These are phyloP conservation scores for Poeciliopsis turneri DNA, from an alignment of 2,797 vertebrate genomes.

Conservation along the genomic window DNA sequence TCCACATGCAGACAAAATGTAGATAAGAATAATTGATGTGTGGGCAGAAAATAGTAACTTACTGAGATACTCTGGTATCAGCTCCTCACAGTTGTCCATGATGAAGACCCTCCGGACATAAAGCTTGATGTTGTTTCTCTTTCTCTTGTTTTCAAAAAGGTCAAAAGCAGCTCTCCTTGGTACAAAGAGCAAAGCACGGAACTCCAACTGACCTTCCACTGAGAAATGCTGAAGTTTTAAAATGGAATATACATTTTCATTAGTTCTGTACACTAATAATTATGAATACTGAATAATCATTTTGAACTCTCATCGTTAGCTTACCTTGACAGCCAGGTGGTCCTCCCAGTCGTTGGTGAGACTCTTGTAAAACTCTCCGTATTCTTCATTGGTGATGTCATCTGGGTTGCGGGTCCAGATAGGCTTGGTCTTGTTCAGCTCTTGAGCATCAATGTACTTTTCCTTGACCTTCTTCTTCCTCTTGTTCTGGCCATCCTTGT, in stretches of 20 bases:
- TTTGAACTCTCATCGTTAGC: neutral
- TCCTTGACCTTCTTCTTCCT: slow-evolving; percentile 96
- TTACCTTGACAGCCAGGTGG: slow-evolving; percentile 91
- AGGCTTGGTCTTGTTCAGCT: slow-evolving; percentile 94
- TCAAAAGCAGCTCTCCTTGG: slow-evolving; percentile 90
- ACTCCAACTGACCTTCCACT: slow-evolving; percentile 91
- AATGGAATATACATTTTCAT: neutral
- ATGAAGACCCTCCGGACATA: slow-evolving; percentile 97
- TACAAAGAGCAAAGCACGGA: slow-evolving; percentile 90
- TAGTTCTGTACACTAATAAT: neutral
- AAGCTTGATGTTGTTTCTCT: slow-evolving; percentile 94
- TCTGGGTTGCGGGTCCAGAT: slow-evolving; percentile 98
- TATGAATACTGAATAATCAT: neutral
- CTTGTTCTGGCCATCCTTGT: slow-evolving; percentile 89
- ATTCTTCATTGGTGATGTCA: slow-evolving; percentile 93
- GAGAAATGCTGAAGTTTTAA: slow-evolving; percentile 77
- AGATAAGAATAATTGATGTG: neutral
- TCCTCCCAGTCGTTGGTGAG: slow-evolving; percentile 98
- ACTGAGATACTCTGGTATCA: slow-evolving; percentile 97
- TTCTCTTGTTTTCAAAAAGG: slow-evolving; percentile 92
- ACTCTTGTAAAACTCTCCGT: slow-evolving; percentile 95
- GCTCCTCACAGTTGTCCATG: slow-evolving; percentile 98
- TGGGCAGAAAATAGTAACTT: slow-evolving; percentile 62
- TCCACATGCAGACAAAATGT: neutral
- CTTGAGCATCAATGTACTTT: slow-evolving; percentile 83